Base-by-base conservation (phyloP, 1,140 invertebrate genomes). In the Aricia agestis region DNA sequence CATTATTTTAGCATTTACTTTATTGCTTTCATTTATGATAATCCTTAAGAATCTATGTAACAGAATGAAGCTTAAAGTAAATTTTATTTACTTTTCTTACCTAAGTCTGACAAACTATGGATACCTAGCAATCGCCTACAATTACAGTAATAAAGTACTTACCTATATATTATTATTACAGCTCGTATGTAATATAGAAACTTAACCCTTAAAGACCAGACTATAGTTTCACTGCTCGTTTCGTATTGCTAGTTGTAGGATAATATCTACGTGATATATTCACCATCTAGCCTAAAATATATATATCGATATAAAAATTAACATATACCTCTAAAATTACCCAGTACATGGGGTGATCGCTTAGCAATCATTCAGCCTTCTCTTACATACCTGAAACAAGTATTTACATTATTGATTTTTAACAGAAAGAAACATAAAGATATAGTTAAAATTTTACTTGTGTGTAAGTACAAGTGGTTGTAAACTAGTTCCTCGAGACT, bases 291-390 rank as follows among this genome's bases (percentile, higher is more conserved):
- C 18, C 17, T 63, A 52, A 42, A 42, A 52, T 52, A 52, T 52
- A 52, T 52, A 63, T 63, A 63, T 63, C 10, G 19, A 63, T 63
- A 63, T 63, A 63, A 19, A 63, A 63, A 63, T 63, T 19, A 19
- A 63, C 18, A 19, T 19, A 63, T 11, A 31, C 18, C 9, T 63
- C 31, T 63, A 25, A 63, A 63, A 63, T 63, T 63, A 63, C 59
- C 59, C 59, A 63, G 17, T 63, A 63, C 59, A 25, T 25, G 17
- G 58, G n/a, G 58, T 15, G 72, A 76, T 76, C 66, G 72, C 75
- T 74, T 74, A 58, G 72, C 75, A 59, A 76, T 76, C 75, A 68
- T 72, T 77, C 79, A 80, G 79, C 75, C 79, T 80, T 80, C 69
- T 59, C 68, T 69, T 73, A 66, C 66, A 63, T 57, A 71, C 57